Evolutionary conservation across 2,888 invertebrate species (phyloP), one percentile per base, ranked within the genome.

Genomic region (Dolomedes plantarius): DNA sequence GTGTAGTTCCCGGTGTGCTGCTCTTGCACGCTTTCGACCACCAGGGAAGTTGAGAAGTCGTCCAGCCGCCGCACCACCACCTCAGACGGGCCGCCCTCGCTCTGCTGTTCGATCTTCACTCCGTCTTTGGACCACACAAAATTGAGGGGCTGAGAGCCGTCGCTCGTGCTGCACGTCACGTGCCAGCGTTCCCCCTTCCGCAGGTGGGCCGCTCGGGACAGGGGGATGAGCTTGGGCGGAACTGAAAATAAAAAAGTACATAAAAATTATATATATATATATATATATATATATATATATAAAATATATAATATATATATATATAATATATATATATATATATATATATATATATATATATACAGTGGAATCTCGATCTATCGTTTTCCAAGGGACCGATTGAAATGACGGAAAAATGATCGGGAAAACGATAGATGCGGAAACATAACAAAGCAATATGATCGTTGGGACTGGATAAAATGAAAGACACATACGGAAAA

Each of bases 71-170:
- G 19, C 28, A 87, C 50, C 2, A 39, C 77, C 19, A 77, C 65
- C 19, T 87, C 81, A 1, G 81, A 46, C n/a, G 86, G 80, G 29
- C 28, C 32, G 9, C 79, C 64, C 19, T 41, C 36, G n/a, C 74
- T 77, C 23, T 64, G 19, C 11, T 65, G 74, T 0, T 77, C 82
- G 6, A 87, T 62, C 7, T 50, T 29, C 19, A 80, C 73, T 29
- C 85, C 88, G 56, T 88, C 82, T 19, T 85, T 88, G 0, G 80
- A 72, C 87, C 87, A 88, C 11, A 69, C 36, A 71, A 88, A 88
- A 23, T 68, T 69, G 36, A 88, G 75, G 23, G 88, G 88, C 0
- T 76, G 69, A 0, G 85, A 80, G 6, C 88, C 88, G 11, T 80
- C 82, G 69, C 87, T 87, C n/a, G 82, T 82, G 64, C 81, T 81